These are phyloP conservation scores for Perodicticus potto DNA, from an alignment of 2,797 vertebrate species.

Conservation along the genomic window DNA sequence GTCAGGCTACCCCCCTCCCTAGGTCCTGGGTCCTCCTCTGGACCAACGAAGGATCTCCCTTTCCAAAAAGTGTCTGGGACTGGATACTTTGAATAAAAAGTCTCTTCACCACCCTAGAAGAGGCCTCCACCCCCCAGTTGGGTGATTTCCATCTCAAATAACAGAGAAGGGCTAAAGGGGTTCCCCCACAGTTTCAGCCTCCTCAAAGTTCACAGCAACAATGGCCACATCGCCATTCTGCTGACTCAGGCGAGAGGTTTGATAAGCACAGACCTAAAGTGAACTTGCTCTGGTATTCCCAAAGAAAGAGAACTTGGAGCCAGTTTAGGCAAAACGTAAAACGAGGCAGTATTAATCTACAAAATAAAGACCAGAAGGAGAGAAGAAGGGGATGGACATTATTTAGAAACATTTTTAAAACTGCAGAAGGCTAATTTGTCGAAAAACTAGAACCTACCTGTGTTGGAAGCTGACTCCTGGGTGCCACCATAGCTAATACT, in stretches of 20 bases:
- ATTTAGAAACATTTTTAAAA: neutral
- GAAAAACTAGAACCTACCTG: neutral
- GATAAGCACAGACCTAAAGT: neutral
- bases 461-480: neutral
- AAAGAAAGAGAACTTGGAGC: neutral
- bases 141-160: neutral
- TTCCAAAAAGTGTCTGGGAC: neutral
- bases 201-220: neutral
- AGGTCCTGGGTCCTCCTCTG: neutral
- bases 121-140: neutral
- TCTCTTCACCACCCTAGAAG: neutral
- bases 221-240: neutral
- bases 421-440: neutral
- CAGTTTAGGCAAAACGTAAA: neutral
- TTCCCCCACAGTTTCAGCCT: neutral
- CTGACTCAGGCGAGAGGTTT: neutral
- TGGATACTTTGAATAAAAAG: neutral
- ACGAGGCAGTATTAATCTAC: neutral
- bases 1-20: neutral
- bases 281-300: neutral
- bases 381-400: neutral
- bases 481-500: neutral
- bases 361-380: neutral
- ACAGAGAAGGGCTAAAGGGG: neutral
- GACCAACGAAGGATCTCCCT: neutral